A percentile compares a stretch with the other conserved stretches of the same genome.
Evolutionary conservation across 2,113 vertebrate species (phyloP).

Genomic region (Dipodomys ordii): DNA sequence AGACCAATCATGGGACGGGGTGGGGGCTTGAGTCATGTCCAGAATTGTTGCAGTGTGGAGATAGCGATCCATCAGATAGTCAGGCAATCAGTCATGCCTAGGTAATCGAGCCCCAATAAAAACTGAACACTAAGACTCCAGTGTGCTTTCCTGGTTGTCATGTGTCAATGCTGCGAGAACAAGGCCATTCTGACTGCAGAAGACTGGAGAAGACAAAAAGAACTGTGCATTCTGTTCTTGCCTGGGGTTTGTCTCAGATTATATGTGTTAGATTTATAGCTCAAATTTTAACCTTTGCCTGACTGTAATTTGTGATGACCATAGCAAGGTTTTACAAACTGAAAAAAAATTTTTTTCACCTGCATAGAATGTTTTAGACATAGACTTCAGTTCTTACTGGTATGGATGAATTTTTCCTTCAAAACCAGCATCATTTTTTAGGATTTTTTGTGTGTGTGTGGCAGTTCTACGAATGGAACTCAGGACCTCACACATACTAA

Average conservation of each 20-base stretch:
- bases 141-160: not conserved
- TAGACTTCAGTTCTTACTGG: not conserved
- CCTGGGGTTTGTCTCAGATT: not conserved
- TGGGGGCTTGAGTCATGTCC: not conserved
- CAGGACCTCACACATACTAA: not conserved
- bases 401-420: not conserved
- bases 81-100: not conserved
- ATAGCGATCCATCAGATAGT: not conserved
- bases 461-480: not conserved
- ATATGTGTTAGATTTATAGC: not conserved
- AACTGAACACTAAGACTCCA: not conserved
- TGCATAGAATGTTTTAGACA: not conserved
- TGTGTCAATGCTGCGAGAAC: fast-evolving
- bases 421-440: not conserved
- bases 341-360: not conserved
- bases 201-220: not conserved
- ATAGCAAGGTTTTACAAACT: not conserved
- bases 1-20: not conserved
- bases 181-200: not conserved
- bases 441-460: not conserved
- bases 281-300: not conserved
- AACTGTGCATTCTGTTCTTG: not conserved
- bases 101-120: not conserved
- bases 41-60: not conserved
- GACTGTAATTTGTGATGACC: not conserved